Evolutionary conservation across 2,888 invertebrate species (phyloP), one percentile per base, ranked within the genome.

Genomic region (Rosalia funebris): DNA sequence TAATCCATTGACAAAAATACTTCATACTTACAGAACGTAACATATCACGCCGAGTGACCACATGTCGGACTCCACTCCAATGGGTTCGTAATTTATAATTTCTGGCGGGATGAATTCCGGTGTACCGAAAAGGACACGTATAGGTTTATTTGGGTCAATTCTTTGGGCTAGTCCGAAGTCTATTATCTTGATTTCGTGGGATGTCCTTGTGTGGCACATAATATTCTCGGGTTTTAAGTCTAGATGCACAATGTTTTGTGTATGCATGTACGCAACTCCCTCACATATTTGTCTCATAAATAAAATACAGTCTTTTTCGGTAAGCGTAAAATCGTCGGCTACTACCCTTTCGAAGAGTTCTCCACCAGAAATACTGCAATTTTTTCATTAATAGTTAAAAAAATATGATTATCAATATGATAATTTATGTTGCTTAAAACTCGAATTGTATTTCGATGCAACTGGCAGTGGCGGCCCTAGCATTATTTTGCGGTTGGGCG

Each of bases 161-260:
- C 87, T 87, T 75, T 92, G 89, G 0, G 96, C 95, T 53, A 97
- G 80, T 0, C 97, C 96, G 77, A 97, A 97, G 81, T 98, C 97
- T 65, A 97, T 96, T 20, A 97, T 89, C 82, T 97, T 97, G 65
- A 97, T 91, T 75, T 88, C 88, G 82, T 95, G 87, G 7, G 94
- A 93, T 36, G 91, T 91, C 60, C 91, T 85, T 2, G 91, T 91
- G 52, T 92, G 87, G 80, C 96, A 97, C 85, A 98, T 90, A 53
- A 98, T 95, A 79, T 98, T 98, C 82, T 97, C 97, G 0, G 97
- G 96, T 87, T 97, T 97, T 61, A 97, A 82, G 80, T 97, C 96
- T 67, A 97, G 83, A 82, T 97, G 97, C 37, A 95, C 91, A 60
- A 97, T 88, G 65, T 88, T 88, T 73, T 89, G 88, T 15, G 85